These are phyloP conservation scores for Harlomillsia oculata DNA, from an alignment of 1,140 invertebrate genomes.

Conservation along the genomic window DNA sequence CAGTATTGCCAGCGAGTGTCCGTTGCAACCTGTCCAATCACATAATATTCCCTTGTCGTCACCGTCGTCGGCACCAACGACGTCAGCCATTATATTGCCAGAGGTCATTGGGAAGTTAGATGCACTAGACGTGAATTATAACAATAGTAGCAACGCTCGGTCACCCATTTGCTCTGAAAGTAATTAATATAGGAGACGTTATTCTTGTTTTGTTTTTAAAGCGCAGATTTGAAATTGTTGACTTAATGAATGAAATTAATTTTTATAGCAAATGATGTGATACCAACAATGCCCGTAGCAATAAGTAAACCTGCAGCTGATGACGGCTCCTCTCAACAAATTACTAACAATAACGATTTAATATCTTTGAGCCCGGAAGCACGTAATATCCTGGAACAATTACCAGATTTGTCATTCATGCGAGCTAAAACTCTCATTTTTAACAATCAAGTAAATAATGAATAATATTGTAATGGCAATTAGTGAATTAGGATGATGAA, in stretches of 20 bases:
- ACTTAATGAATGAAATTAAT: neutral
- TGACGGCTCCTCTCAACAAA: neutral
- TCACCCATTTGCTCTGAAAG: too few species aligned
- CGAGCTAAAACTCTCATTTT: conserved; percentile 31
- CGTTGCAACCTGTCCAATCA: conserved; percentile 27
- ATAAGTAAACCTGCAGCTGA: neutral
- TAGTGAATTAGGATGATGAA: too few species aligned
- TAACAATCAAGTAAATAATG: conserved; percentile 11
- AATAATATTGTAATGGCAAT: too few species aligned
- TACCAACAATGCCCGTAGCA: neutral
- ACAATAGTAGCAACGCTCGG: too few species aligned
- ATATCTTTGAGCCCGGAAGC: conserved; percentile 15
- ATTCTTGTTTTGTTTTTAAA: too few species aligned
- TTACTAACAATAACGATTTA: neutral
- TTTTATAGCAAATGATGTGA: neutral
- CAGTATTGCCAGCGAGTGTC: conserved; percentile 25
- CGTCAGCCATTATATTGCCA: too few species aligned
- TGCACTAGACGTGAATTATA: too few species aligned
- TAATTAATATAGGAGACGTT: too few species aligned
- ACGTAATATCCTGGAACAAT: conserved; percentile 23
- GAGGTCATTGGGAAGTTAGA: too few species aligned
- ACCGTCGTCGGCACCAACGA: too few species aligned
- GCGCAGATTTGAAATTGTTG: too few species aligned
- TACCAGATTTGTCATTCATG: conserved; percentile 33
- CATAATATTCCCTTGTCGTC: neutral